phyloP scores from a whole-genome alignment of 2,888 invertebrate species.

The Diarsia rubi region DNA sequence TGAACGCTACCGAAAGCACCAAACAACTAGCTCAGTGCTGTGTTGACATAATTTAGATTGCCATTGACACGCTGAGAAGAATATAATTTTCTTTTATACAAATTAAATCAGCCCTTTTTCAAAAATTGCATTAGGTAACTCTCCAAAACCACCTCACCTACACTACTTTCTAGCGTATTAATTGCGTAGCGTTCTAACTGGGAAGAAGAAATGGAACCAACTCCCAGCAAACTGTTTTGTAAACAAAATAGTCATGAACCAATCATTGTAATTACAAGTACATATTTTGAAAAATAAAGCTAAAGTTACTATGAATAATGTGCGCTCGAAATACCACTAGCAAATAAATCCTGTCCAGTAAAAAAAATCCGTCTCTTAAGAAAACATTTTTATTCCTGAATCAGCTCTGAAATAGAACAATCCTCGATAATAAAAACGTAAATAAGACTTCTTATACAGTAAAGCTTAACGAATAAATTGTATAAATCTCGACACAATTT shows the following conservation, averaged over 20 bases:
- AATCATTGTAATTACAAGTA: not conserved
- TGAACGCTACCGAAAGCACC: no score
- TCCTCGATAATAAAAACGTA: constrained; percentile 1
- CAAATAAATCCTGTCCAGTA: not conserved
- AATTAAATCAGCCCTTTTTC: not conserved
- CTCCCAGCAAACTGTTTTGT: not conserved
- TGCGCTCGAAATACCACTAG: not conserved
- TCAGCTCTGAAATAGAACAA: not conserved
- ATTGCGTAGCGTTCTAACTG: no score
- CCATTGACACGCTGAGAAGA: no score
- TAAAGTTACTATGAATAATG: not conserved
- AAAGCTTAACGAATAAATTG: constrained; percentile 35
- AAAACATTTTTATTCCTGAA: constrained; percentile 2
- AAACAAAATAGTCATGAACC: not conserved
- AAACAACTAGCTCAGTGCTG: no score
- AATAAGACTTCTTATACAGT: constrained; percentile 20
- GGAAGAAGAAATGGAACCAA: not conserved
- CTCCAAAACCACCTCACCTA: not conserved
- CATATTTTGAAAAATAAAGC: not conserved
- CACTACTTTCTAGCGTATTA: not conserved
- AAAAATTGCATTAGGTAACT: not conserved
- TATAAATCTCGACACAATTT: constrained; percentile 44
- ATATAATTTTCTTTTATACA: not conserved
- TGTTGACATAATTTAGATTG: no score
- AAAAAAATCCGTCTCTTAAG: not conserved